Evolutionary conservation across 2,113 vertebrate genomes (phyloP).

Genomic region (Potamarius usumacintae): DNA sequence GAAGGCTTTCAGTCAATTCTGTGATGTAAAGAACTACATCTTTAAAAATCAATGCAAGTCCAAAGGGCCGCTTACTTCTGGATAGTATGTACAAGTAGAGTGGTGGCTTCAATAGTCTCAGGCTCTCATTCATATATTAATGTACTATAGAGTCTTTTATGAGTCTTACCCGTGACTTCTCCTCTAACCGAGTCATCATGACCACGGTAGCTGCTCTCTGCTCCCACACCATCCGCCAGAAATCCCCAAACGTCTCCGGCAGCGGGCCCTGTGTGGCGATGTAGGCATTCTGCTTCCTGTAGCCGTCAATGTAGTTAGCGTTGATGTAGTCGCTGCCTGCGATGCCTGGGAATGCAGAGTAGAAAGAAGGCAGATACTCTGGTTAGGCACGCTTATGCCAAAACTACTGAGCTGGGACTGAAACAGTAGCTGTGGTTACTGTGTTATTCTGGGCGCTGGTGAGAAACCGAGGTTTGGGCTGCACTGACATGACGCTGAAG

Average conservation of each 20-base stretch:
- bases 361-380: background rate
- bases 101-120: background rate
- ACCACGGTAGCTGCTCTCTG: conserved; percentile 94
- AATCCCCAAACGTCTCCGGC: conserved; percentile 95
- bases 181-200: conserved; percentile 98
- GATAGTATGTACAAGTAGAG: background rate
- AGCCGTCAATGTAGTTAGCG: conserved; percentile 97
- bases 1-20: background rate
- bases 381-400: conserved; percentile 6
- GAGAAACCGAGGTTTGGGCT: conserved; percentile 15
- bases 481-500: conserved; percentile 22
- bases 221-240: conserved; percentile 99
- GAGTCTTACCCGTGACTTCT: conserved; percentile 89
- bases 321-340: conserved; percentile 97
- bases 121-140: background rate
- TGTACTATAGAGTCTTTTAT: background rate
- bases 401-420: background rate
- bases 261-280: conserved; percentile 95
- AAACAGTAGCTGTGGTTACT: conserved; percentile 18
- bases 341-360: conserved; percentile 77
- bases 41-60: background rate
- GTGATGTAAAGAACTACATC: background rate
- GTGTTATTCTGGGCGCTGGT: conserved; percentile 23
- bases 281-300: conserved; percentile 97
- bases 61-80: background rate